Evolutionary conservation across 1,140 invertebrate genomes (phyloP), one percentile per base, ranked within the genome.

Genomic region (Drosophila auraria): DNA sequence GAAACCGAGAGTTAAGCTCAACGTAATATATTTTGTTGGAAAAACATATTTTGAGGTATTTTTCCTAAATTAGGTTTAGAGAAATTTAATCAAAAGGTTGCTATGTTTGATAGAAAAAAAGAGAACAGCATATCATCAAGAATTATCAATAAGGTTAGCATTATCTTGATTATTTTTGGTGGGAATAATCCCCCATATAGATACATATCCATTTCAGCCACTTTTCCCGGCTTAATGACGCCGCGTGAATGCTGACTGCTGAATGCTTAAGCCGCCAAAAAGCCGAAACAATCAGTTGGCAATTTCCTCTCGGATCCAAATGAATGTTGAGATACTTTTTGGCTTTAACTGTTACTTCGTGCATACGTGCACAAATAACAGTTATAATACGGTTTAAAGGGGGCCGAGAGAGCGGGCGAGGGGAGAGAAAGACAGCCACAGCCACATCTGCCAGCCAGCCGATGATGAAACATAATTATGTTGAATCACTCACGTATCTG

Each of bases 311-410:
- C 63, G 65, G 61, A 63, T 65, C 49, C 80, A 71, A 87, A 80
- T 72, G 66, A 82, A 84, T 89, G 83, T 84, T 90, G 81, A 90
- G 78, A 89, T 90, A 87, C 83, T 57, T 71, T 76, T 77, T 66
- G 53, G 75, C 75, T 84, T 84, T 86, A 86, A 86, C 86, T 90
- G 86, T 79, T 80, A 73, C 78, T 90, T 86, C 78, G 82, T 89
- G 82, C 69, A 73, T 90, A 79, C 82, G 71, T 83, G 84, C 80
- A 78, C 74, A 87, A 72, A 87, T 73, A 87, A 74, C 86, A 87
- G 86, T 86, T 89, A 89, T 77, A 89, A 90, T 86, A 73, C 82
- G 66, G 71, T 82, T 90, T 80, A 86, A 69, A 62, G 17, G 38
- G 36, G 25, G n/a, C 33, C 1, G 5, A 6, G 12, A 25, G 25